Conservation (phyloP, 2,113 vertebrate genomes). For the Scophthalmus maximus region DNA sequence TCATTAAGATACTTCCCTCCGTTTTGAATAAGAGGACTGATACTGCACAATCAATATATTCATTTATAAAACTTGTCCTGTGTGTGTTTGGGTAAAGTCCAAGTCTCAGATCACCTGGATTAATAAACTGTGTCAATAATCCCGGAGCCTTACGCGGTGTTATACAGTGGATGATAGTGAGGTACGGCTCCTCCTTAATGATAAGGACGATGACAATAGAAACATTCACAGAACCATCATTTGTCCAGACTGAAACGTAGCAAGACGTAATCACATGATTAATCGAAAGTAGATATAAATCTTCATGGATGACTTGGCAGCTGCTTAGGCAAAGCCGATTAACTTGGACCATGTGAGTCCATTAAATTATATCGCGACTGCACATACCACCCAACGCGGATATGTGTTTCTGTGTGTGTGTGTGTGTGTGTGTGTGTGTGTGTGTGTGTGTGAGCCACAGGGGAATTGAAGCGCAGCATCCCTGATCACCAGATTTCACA, state of each 20-base stretch:
- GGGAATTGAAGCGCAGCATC: conserved; percentile 47
- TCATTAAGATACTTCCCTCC: conserved; percentile 68
- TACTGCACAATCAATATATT: conserved; percentile 23
- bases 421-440: conserved; percentile 39
- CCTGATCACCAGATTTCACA: conserved; percentile 67
- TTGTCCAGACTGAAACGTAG: neutral
- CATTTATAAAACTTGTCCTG: conserved; percentile 8
- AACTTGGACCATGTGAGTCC: conserved; percentile 70
- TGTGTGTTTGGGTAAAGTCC: conserved; percentile 13
- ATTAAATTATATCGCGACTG: conserved; percentile 57
- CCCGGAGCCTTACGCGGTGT: neutral
- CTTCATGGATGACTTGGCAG: conserved; percentile 65
- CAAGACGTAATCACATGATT: conserved; percentile 61
- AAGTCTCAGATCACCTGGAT: neutral
- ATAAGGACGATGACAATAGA: neutral
- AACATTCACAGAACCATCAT: neutral
- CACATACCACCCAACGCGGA: conserved; percentile 61
- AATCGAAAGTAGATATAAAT: conserved; percentile 52
- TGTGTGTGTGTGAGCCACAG: conserved; percentile 32
- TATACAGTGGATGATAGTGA: neutral
- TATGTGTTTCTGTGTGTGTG: conserved; percentile 38
- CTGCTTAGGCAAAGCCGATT: conserved; percentile 71
- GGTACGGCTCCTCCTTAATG: neutral
- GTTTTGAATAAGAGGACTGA: conserved; percentile 54
- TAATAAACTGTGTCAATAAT: conserved; percentile 12